Conservation (phyloP, 2,888 invertebrate genomes). For the Drosophila ustulata region DNA sequence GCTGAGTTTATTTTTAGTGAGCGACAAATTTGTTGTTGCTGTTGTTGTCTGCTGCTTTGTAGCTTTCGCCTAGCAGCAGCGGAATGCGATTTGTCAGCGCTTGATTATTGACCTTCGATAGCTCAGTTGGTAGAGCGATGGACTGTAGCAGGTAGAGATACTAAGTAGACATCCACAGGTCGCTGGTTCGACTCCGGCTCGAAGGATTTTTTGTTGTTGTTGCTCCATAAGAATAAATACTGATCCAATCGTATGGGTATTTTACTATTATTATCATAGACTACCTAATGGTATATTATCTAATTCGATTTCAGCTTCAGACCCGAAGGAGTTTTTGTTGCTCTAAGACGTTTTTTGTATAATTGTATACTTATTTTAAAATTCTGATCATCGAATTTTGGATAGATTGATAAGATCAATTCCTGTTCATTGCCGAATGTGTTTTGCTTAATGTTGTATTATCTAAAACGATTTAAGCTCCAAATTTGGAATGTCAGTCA, state of each 20-base stretch:
- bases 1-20: slow-evolving; percentile 9
- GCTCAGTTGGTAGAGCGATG: slow-evolving; percentile 75
- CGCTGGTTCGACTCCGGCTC: slow-evolving; percentile 69
- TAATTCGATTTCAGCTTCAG: slow-evolving; percentile 22
- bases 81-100: slow-evolving; percentile 2
- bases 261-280: no score
- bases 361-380: not conserved
- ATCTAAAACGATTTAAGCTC: no score
- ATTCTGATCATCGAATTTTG: not conserved
- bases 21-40: not conserved
- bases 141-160: slow-evolving; percentile 67
- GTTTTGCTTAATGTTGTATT: no score
- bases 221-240: no score
- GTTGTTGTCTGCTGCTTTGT: not conserved
- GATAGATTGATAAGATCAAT: no score
- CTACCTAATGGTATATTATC: no score
- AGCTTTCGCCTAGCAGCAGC: slow-evolving; percentile 9
- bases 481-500: no score
- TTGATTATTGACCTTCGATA: slow-evolving; percentile 59
- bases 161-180: slow-evolving; percentile 64
- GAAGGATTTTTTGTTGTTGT: slow-evolving; percentile 43
- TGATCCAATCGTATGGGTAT: no score
- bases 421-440: no score
- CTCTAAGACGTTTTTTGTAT: no score
- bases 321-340: slow-evolving; percentile 52